Evolutionary conservation across 2,797 vertebrate species (phyloP), one percentile per base, ranked within the genome.

Genomic region (Chelidonichthys spinosus): DNA sequence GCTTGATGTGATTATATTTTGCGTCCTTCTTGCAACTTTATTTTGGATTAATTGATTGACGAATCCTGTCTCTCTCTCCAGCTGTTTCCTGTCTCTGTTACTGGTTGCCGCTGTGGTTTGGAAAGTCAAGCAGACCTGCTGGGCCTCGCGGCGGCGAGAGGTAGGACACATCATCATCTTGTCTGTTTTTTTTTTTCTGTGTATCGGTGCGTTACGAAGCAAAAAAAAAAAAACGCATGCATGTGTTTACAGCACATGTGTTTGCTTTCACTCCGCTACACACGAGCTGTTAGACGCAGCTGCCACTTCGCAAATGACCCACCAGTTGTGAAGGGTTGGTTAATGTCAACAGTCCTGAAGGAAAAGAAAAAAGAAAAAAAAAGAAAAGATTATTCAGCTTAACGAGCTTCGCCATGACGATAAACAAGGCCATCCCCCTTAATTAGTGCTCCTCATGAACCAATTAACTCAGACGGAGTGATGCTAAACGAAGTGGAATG

Each of bases 111-210:
- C 97, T 11, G 97, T 98, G 79, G 96, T 98, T 71, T 98, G 97
- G 97, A 98, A 98, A 93, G 94, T 98, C 91, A 98, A 98, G 79
- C 97, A 98, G 91, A 97, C 96, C 7, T 97, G 97, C 82, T 98
- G 97, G 97, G 96, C 97, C 47, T 98, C 96, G 44, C 92, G 96
- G 13, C 95, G 96, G 56, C 94, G 96, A 96, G 97, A 98, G 97
- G 97, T 98, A 97, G 87, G 87, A 81, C 60, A 11, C 35, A 2
- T 58, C 17, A 1, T 39, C 18, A 1, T 13, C 33, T n/a, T 0
- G 0, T 54, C 5, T 11, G 1, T 14, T 6, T 58, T 6, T 62
- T n/a, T 52, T 32, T 63, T 14, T 5, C 4, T 50, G n/a, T 44
- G 9, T 43, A 39, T 62, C 7, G 35, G 50, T 25, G 44, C 53